These are phyloP conservation scores for Drosophila truncata DNA, from an alignment of 1,140 invertebrate species.

Conservation along the genomic window DNA sequence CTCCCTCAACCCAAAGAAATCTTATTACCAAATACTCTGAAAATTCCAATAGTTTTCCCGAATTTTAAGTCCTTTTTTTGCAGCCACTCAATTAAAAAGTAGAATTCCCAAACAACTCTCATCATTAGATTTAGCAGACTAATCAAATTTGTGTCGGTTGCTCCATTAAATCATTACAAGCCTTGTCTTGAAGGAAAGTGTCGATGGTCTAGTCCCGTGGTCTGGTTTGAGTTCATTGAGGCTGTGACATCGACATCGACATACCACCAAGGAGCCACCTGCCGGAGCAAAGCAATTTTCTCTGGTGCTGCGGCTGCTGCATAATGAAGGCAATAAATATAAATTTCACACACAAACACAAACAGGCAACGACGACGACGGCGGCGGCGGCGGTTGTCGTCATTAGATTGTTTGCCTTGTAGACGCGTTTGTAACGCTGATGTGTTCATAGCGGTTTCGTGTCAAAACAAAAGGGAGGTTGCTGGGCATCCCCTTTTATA, in stretches of 20 bases:
- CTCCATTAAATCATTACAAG: conserved; percentile 66
- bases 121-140: conserved; percentile 44
- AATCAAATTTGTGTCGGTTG: conserved; percentile 58
- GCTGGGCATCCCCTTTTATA: conserved; percentile 16
- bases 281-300: conserved; percentile 50
- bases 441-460: conserved; percentile 85
- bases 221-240: conserved; percentile 29
- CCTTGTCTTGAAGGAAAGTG: conserved; percentile 10
- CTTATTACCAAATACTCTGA: no score
- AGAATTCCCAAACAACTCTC: conserved; percentile 21
- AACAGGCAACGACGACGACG: conserved; percentile 55
- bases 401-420: conserved; percentile 84
- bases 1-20: background rate
- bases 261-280: conserved; percentile 36
- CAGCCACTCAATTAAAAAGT: conserved; percentile 12
- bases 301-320: conserved; percentile 60
- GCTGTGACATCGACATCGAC: background rate
- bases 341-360: conserved; percentile 78
- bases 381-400: conserved; percentile 58
- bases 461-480: conserved; percentile 80
- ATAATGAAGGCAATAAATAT: conserved; percentile 85
- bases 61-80: background rate
- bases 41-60: background rate
- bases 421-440: conserved; percentile 81
- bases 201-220: conserved; percentile 11